Evolutionary conservation across 2,797 vertebrate genomes (phyloP), one percentile per base, ranked within the genome.

Genomic region (Hoplostethus mediterraneus): DNA sequence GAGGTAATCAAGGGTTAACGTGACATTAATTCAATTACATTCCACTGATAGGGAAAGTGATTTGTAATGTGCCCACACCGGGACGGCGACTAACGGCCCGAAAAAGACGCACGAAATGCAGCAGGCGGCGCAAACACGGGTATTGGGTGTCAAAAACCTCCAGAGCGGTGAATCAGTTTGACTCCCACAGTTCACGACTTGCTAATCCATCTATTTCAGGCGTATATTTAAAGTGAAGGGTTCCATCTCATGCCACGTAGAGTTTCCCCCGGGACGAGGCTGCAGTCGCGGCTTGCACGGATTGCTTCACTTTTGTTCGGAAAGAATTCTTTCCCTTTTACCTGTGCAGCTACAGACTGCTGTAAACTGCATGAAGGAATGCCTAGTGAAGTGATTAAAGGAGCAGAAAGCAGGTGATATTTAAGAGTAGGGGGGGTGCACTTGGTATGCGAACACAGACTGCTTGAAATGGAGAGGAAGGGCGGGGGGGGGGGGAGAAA

Each of bases 281-380:
- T 77, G 85, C 56, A 78, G 80, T 80, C 58, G 42, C 77, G 79
- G 78, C 73, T 79, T 75, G 80, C 77, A 67, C 63, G 49, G 76
- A 83, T 90, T 79, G 80, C 89, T 89, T 89, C 81, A 87, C 86
- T 57, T 83, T 90, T 87, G 82, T 83, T 85, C 82, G 59, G 73
- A 79, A 59, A 78, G 64, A 83, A 75, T 74, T 80, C 83, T 77
- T 82, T 60, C 21, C 78, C 64, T 80, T 84, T 86, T 87, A 90
- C 90, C 87, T 86, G 81, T 82, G 86, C 84, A 4, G 84, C 60
- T 64, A 82, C 69, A 82, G 81, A 79, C 81, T 83, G 85, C 89
- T 86, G 87, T 90, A 89, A 91, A 90, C 79, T 90, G 92, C 92
- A 92, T 85, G 86, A 93, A 94, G 90, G 92, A 94, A 93, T 93